These are phyloP conservation scores for Actinemys pallida DNA, from an alignment of 2,113 vertebrate species.

Conservation along the genomic window DNA sequence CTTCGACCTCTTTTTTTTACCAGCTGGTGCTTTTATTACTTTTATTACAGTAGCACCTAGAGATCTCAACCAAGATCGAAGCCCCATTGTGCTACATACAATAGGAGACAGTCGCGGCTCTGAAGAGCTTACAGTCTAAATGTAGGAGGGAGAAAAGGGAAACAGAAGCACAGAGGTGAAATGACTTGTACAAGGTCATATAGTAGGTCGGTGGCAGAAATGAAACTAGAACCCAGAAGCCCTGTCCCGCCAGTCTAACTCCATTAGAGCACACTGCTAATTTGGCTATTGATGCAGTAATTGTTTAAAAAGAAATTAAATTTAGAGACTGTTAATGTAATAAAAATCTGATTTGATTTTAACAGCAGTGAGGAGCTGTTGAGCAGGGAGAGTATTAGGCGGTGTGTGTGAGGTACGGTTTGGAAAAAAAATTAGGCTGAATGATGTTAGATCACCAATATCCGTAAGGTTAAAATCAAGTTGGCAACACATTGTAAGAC, in stretches of 20 bases:
- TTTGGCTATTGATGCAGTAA: neutral
- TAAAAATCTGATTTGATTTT: conserved; percentile 66
- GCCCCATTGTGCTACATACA: neutral
- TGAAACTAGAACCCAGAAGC: fast-evolving
- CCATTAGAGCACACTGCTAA: neutral
- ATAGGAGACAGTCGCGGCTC: neutral
- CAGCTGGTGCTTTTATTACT: no score
- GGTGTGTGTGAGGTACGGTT: neutral
- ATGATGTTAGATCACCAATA: neutral
- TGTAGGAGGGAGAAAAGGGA: fast-evolving
- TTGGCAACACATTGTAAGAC: conserved; percentile 10
- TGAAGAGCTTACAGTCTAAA: neutral
- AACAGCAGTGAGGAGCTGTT: conserved; percentile 1
- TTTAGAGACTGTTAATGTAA: conserved; percentile 34
- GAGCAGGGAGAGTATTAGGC: conserved; percentile 2
- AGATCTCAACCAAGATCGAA: neutral
- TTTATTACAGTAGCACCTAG: no score
- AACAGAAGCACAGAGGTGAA: neutral
- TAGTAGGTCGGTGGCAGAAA: conserved; percentile 38
- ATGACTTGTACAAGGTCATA: conserved; percentile 11
- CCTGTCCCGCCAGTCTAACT: neutral
- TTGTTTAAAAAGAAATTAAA: neutral
- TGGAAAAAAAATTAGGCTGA: conserved; percentile 36
- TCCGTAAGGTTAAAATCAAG: neutral
- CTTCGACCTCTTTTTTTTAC: neutral